Evolutionary conservation across 2,888 invertebrate species (phyloP).

Genomic region (Tachystola acroxantha): DNA sequence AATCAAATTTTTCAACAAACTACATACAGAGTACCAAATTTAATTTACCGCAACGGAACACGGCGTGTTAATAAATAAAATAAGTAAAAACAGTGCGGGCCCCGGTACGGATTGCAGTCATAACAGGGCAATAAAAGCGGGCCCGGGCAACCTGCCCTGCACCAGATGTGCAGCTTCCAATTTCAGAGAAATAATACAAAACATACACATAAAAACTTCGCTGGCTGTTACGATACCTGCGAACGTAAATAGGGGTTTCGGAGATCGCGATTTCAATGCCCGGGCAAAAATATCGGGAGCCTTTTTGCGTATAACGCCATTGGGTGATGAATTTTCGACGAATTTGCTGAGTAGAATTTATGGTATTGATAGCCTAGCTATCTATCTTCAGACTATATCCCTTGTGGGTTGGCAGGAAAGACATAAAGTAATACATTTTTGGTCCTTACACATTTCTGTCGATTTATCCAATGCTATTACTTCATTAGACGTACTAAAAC

Average conservation of each 20-base stretch:
- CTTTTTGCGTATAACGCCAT: constrained; percentile 26
- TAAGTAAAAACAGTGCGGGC: constrained; percentile 43
- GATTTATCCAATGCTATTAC: no score
- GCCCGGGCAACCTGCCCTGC: constrained; percentile 39
- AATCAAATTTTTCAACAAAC: constrained; percentile 37
- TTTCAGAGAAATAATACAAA: constrained; percentile 54
- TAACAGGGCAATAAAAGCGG: constrained; percentile 61
- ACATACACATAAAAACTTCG: constrained; percentile 48
- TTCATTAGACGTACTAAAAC: no score
- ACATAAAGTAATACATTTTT: no score
- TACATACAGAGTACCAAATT: constrained; percentile 36
- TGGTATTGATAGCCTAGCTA: no score
- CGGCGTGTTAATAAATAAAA: constrained; percentile 50
- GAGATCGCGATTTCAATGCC: constrained; percentile 44
- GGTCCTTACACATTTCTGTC: no score
- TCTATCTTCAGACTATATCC: no score
- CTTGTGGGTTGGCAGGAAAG: no score
- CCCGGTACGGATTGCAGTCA: constrained; percentile 58
- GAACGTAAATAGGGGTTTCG: constrained; percentile 58
- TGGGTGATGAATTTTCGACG: not conserved
- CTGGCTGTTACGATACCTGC: constrained; percentile 52
- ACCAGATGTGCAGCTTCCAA: constrained; percentile 61
- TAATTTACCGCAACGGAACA: constrained; percentile 40
- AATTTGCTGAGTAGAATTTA: no score
- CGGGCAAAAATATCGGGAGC: constrained; percentile 44